Evolutionary conservation across 2,888 invertebrate species (phyloP).

Genomic region (Scaptomyza caliginosa): DNA sequence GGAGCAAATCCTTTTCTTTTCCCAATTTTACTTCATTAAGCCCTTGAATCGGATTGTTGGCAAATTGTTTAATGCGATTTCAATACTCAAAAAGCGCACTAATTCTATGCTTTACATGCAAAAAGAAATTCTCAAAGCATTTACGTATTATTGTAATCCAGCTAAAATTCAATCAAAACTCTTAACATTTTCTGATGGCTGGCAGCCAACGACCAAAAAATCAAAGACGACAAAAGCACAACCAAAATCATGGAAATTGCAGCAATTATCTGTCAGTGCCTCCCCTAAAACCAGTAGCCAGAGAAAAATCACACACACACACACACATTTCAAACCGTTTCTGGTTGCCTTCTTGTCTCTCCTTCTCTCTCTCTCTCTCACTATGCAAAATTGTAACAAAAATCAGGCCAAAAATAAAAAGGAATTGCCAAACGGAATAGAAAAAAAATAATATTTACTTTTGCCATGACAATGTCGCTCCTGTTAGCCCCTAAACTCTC

Average conservation of each 20-base stretch:
- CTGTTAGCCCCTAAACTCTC: conserved; percentile 2
- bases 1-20: conserved; percentile 3
- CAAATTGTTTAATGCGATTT: conserved; percentile 41
- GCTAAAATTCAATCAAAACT: conserved; percentile 65
- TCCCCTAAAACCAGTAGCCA: conserved; percentile 16
- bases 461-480: conserved; percentile 72
- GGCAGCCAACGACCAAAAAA: conserved; percentile 22
- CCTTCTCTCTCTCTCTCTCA: no score
- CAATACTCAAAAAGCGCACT: conserved; percentile 33
- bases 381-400: conserved; percentile 54
- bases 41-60: conserved; percentile 38
- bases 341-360: conserved; percentile 21
- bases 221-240: conserved; percentile 38
- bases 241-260: conserved; percentile 68
- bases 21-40: conserved; percentile 19
- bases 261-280: conserved; percentile 63
- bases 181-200: conserved; percentile 31
- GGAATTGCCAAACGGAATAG: conserved; percentile 5
- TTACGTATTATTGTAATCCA: conserved; percentile 60
- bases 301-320: conserved; percentile 12
- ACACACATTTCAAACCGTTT: conserved; percentile 28
- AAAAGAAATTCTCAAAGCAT: conserved; percentile 26
- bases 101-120: conserved; percentile 50
- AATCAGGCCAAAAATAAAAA: conserved; percentile 40
- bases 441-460: conserved; percentile 73